A percentile compares a stretch with the other conserved stretches of the same genome.
Conservation (phyloP, 2,888 invertebrate species). For the Choristoneura rosaceana region DNA sequence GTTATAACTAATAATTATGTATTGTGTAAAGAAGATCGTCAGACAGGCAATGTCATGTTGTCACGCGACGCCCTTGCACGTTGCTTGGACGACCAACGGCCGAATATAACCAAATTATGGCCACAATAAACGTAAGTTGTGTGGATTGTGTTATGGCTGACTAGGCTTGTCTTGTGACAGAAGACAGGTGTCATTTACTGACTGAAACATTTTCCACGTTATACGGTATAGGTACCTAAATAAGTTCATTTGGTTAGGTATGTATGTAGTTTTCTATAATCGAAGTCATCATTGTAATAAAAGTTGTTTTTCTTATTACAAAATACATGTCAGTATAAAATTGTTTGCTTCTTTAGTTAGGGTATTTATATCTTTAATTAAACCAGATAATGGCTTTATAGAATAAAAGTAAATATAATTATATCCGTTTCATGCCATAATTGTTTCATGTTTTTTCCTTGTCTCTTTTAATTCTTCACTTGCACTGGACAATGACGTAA, state of each 20-base stretch:
- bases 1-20: slow-evolving; percentile 50
- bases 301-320: no score
- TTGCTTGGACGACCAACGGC: slow-evolving; percentile 31
- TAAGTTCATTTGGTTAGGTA: background rate
- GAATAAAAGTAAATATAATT: no score
- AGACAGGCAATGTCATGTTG: slow-evolving; percentile 56
- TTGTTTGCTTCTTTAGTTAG: no score
- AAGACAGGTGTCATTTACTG: background rate
- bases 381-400: no score
- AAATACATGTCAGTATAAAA: no score
- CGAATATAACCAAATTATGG: background rate
- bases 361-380: no score
- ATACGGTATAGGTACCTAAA: background rate
- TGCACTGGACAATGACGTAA: background rate
- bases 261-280: background rate
- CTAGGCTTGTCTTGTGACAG: background rate
- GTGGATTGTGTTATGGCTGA: no score
- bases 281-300: no score
- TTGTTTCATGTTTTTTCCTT: background rate
- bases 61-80: slow-evolving; percentile 64
- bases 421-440: background rate
- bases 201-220: background rate
- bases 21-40: slow-evolving; percentile 57
- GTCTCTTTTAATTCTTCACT: slow-evolving; percentile 11
- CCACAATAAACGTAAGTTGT: no score